Evolutionary conservation across 2,797 vertebrate species (phyloP).

Genomic region (Geotrypetes seraphini): DNA sequence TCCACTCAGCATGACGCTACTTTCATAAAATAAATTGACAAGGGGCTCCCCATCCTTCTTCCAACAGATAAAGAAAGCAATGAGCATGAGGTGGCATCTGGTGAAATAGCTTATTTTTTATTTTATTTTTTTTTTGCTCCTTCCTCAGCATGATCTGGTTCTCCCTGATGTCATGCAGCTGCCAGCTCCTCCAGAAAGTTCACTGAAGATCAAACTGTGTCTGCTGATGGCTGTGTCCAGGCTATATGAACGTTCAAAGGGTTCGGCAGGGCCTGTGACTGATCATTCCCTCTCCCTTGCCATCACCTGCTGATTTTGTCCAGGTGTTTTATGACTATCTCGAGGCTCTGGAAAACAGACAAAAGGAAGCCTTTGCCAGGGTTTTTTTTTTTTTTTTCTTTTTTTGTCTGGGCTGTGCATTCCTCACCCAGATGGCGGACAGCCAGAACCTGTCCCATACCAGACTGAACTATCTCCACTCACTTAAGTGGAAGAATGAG

Average conservation of each 20-base stretch:
- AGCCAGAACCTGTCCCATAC: conserved; percentile 52
- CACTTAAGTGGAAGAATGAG: conserved; percentile 27
- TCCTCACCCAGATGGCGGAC: conserved; percentile 76
- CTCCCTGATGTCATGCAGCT: conserved; percentile 41
- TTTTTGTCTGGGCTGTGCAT: conserved; percentile 74
- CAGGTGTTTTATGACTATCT: conserved; percentile 80
- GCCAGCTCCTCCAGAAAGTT: conserved; percentile 66
- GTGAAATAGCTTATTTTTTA: too few relatives aligned
- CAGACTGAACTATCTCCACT: conserved; percentile 40
- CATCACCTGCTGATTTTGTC: conserved; percentile 79
- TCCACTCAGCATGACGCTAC: too few relatives aligned
- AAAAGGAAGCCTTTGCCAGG: conserved; percentile 66
- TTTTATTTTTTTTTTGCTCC: conserved; percentile 17
- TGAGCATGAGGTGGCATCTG: too few relatives aligned
- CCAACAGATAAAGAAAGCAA: conserved; percentile 18
- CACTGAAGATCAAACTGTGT: conserved; percentile 80
- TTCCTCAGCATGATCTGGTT: conserved; percentile 37
- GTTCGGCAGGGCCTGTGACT: conserved; percentile 66
- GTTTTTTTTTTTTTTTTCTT: too few relatives aligned
- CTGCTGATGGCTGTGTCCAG: conserved; percentile 80
- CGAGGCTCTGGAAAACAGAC: conserved; percentile 71
- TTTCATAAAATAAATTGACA: too few relatives aligned
- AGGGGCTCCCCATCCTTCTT: too few relatives aligned
- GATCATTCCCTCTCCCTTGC: conserved; percentile 64
- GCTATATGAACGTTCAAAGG: conserved; percentile 82